Evolutionary conservation across 2,888 invertebrate genomes (phyloP).

Genomic region (Spodoptera picta): DNA sequence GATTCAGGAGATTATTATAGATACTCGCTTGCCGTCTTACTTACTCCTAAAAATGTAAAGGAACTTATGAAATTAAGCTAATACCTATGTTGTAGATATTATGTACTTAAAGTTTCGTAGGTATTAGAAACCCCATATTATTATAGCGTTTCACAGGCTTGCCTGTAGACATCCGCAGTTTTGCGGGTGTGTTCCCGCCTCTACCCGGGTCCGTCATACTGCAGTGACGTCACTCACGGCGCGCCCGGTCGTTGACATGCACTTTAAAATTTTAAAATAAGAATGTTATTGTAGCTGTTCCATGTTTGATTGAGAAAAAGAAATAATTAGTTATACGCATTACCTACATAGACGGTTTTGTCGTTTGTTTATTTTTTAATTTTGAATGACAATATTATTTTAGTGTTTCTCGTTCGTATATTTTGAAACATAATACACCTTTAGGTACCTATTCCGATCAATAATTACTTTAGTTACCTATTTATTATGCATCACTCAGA

Average conservation of each 20-base stretch:
- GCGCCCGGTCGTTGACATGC: constrained; percentile 53
- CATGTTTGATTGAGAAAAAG: constrained; percentile 10
- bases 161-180: constrained; percentile 24
- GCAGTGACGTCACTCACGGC: constrained; percentile 49
- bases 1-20: too few relatives aligned
- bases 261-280: constrained; percentile 39
- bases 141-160: constrained; percentile 12
- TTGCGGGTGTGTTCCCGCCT: constrained; percentile 43
- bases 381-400: not conserved
- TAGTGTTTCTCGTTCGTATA: too few relatives aligned
- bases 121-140: not conserved
- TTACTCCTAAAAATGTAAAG: too few relatives aligned
- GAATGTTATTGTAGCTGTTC: constrained; percentile 37
- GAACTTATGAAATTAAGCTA: too few relatives aligned
- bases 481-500: constrained; percentile 5
- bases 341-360: not conserved
- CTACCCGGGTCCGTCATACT: constrained; percentile 33
- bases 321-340: constrained; percentile 7
- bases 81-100: too few relatives aligned
- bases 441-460: too few relatives aligned
- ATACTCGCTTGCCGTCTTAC: too few relatives aligned
- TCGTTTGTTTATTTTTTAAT: constrained; percentile 1
- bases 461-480: too few relatives aligned
- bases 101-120: too few relatives aligned
- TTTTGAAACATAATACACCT: too few relatives aligned